Evolutionary conservation across 2,113 vertebrate genomes (phyloP), one percentile per base, ranked within the genome.

Genomic region (Paramisgurnus dabryanus): DNA sequence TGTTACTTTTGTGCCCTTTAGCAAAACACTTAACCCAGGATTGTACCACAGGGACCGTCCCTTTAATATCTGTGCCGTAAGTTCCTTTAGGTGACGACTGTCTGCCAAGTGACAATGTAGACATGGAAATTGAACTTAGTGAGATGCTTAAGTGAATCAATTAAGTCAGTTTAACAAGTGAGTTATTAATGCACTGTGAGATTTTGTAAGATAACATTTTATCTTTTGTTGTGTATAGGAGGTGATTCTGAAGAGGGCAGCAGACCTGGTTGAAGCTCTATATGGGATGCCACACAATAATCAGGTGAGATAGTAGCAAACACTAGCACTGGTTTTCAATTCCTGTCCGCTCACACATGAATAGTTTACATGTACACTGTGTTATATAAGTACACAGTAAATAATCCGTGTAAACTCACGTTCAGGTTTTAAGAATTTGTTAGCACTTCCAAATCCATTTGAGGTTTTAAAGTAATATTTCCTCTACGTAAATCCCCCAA

Each of bases 241-340:
- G 88, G 95, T 96, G 77, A 96, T 96, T 87, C 92, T 96, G 70
- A 96, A 96, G 88, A 91, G 95, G 80, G 95, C 95, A n/a, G 95
- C 95, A 6, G 95, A 96, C 87, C 92, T 96, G 82, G 95, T 96
- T 67, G 95, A 96, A 89, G 95, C 95, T 8, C 91, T 96, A 80
- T 96, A 96, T 45, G 95, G 95, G 68, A 96, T 96, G 95, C 95
- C 95, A 45, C 95, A 96, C 87, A 96, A 96, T 89, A 96, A 96
- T 89, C 95, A 96, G 94, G 95, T 95, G 89, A 92, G 90, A 0
- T 49, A 34, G 3, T 47, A 11, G 27, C 27, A 39, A 50, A 76
- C 6, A 50, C 72, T 12, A 45, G 43, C 43, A 45, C 8, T 22
- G 10, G 12, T 5, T n/a, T n/a, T 5, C 18, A 15, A 27, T 34